Evolutionary conservation across 2,113 vertebrate species (phyloP), one percentile per base, ranked within the genome.

Genomic region (Petaurus breviceps): DNA sequence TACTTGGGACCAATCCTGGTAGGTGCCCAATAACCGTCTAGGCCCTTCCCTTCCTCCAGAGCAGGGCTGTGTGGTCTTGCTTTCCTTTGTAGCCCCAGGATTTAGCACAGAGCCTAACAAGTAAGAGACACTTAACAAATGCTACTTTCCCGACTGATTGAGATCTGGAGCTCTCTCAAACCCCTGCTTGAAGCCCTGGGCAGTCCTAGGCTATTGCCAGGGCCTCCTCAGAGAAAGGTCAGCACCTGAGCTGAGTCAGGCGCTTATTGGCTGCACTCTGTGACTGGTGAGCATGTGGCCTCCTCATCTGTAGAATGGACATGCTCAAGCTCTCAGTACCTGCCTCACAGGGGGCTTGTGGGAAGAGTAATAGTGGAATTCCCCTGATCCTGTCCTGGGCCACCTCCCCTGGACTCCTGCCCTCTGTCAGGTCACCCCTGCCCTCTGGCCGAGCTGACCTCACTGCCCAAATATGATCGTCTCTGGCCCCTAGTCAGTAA

Each of bases 151-250:
- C n/a, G 31, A 68, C 14, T 68, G 12, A 12, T 3, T 19, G 12
- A n/a, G 0, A 3, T 68, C 2, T 11, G 16, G 31, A 0, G 61
- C 61, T 16, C 16, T n/a, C 61, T 22, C 7, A 19, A 19, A 2
- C 37, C 37, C 61, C 16, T 77, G 68, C 68, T n/a, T n/a, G 68
- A 37, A n/a, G 12, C 4, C 68, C 2, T 0, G 14, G 68, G 68
- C 12, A 22, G 68, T n/a, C 68, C 4, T 2, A n/a, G 68, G 19
- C 68, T 77, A n/a, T 37, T 37, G 31, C 31, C 61, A 37, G 61
- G 3, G 37, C 4, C 11, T 68, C 61, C 31, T 22, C 12, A 24
- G 68, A n/a, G 68, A 16, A 31, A 31, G 68, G 47, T 49, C 47
- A 49, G 47, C 4, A 49, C 47, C 47, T 49, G 47, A 49, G 47